Base-by-base conservation (phyloP, 2,113 vertebrate genomes). In the Mola mola region DNA sequence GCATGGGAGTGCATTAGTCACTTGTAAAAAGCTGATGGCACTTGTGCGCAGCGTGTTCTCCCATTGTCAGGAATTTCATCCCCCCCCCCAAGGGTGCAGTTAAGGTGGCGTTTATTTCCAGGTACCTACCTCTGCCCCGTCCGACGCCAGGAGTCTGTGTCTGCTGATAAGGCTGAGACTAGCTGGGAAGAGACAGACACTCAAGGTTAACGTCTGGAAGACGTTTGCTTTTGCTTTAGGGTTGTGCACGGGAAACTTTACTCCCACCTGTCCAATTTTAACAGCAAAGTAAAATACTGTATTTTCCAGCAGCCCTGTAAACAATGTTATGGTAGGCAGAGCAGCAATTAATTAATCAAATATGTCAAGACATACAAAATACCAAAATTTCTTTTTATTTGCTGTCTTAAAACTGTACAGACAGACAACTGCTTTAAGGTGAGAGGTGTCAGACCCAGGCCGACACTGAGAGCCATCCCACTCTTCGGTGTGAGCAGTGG, bases 111-210 rank as follows among this genome's bases (percentile, higher is more conserved):
- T 81, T 86, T 86, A 71, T 72, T 72, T 67, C 31, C 56, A 82
- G 75, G 76, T 79, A 73, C 51, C 12, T 48, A 74, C 25, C 78
- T 69, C 69, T 33, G 69, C 69, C 47, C 50, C 16, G 3, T 69
- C 53, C 29, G 74, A 88, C 78, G 82, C 63, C 82, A 82, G 48
- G 9, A 76, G 75, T 72, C 77, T 78, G 72, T 26, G 38, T 73
- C 52, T 61, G 67, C 66, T 73, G 79, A 84, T 87, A 84, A 86
- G 69, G 24, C 56, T 0, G 48, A 65, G 62, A 71, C 62, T 21
- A 72, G 49, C 75, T 78, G 66, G 74, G 29, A 60, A 59, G 70
- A 81, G 75, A 75, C 75, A 37, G 55, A 16, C 34, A 83, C 78
- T 75, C 71, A 33, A 78, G 70, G 79, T 81, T 78, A 85, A 83